A percentile compares a stretch with the other conserved stretches of the same genome.
phyloP scores from a whole-genome alignment of 1,140 invertebrate genomes.

The Neodiprion pinetum region DNA sequence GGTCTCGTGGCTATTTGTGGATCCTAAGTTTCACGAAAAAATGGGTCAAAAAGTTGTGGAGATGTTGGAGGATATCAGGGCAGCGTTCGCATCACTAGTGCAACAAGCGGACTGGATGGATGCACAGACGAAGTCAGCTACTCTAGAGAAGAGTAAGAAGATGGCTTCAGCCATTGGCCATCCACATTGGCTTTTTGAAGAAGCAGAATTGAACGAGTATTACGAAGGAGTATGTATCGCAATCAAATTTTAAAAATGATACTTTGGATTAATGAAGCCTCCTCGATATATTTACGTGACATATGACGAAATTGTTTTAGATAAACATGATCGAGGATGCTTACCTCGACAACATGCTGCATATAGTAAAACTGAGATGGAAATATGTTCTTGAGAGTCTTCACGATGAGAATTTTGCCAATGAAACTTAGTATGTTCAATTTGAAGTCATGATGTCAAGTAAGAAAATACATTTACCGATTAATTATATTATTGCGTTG shows the following conservation, averaged over 20 bases:
- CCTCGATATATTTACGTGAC: not conserved
- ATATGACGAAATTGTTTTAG: constrained; percentile 36
- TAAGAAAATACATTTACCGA: not conserved
- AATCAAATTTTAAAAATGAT: not conserved
- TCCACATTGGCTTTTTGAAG: constrained; percentile 79
- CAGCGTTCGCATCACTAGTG: constrained; percentile 77
- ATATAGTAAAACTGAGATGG: constrained; percentile 50
- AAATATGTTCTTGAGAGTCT: constrained; percentile 38
- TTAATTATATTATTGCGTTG: constrained; percentile 10
- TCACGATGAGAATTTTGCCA: constrained; percentile 46
- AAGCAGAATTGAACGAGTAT: constrained; percentile 67
- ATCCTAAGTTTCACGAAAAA: constrained; percentile 43
- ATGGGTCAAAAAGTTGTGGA: constrained; percentile 40
- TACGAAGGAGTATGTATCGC: constrained; percentile 67
- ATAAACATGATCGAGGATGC: constrained; percentile 57
- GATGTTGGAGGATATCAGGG: constrained; percentile 82
- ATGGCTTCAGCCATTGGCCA: constrained; percentile 81
- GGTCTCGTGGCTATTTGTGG: constrained; percentile 53
- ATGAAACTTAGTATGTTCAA: constrained; percentile 46
- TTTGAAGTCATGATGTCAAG: not conserved
- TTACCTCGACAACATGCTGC: constrained; percentile 72
- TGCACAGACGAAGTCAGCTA: constrained; percentile 74
- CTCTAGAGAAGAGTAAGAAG: constrained; percentile 74
- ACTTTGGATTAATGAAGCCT: not conserved
- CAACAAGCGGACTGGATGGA: constrained; percentile 85